These are phyloP conservation scores for Arge pagana DNA, from an alignment of 2,888 invertebrate genomes.

Conservation along the genomic window DNA sequence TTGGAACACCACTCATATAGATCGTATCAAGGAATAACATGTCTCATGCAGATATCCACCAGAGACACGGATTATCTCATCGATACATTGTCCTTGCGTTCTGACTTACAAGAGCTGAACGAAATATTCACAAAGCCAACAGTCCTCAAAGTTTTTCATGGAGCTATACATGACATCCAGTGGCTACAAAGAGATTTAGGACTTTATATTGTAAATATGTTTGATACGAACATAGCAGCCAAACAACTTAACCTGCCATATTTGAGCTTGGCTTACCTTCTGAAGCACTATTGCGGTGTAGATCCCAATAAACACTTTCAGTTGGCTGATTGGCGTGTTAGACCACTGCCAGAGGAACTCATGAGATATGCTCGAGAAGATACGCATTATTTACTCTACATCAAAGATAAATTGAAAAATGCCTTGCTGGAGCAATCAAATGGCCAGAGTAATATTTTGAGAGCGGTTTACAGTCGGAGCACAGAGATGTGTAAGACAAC, in stretches of 20 bases:
- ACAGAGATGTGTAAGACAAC: constrained; percentile 76
- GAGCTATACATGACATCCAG: constrained; percentile 82
- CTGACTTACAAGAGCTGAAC: constrained; percentile 82
- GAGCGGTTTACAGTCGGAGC: constrained; percentile 75
- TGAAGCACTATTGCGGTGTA: constrained; percentile 78
- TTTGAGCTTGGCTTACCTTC: constrained; percentile 77
- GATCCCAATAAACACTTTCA: constrained; percentile 89
- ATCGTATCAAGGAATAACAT: constrained; percentile 92
- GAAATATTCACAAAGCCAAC: constrained; percentile 87
- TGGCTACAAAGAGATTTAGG: constrained; percentile 97
- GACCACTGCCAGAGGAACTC: constrained; percentile 83
- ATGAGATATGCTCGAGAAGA: constrained; percentile 88
- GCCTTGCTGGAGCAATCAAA: constrained; percentile 73
- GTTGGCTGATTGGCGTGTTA: constrained; percentile 67
- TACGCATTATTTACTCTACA: constrained; percentile 91
- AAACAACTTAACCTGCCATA: constrained; percentile 71
- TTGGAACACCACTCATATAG: constrained; percentile 93
- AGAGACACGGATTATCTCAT: constrained; percentile 81
- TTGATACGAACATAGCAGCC: constrained; percentile 93
- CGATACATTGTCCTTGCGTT: constrained; percentile 84
- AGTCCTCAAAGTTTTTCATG: constrained; percentile 94
- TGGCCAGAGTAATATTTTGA: constrained; percentile 68
- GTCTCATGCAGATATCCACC: constrained; percentile 93
- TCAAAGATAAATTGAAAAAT: constrained; percentile 79
- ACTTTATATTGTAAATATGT: constrained; percentile 93